These are phyloP conservation scores for Lordiphosa clarofinis DNA, from an alignment of 1,140 invertebrate genomes.

Conservation along the genomic window DNA sequence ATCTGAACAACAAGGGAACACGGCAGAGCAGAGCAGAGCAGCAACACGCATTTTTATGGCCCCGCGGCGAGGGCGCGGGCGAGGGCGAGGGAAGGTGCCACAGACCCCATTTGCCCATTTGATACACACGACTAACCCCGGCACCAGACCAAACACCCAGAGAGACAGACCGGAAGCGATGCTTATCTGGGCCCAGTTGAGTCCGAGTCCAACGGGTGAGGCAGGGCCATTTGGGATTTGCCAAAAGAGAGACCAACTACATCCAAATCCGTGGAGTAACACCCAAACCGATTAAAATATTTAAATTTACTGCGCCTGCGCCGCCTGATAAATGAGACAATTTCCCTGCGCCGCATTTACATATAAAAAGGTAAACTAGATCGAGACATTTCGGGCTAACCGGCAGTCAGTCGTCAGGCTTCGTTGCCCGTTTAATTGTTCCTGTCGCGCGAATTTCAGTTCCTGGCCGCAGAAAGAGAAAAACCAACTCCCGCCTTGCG, in stretches of 20 bases:
- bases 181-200: constrained; percentile 46
- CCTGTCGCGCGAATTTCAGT: constrained; percentile 69
- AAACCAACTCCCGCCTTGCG: constrained; percentile 27
- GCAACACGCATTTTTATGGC: constrained; percentile 64
- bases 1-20: constrained; percentile 6
- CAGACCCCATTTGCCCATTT: constrained; percentile 75
- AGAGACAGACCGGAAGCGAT: constrained; percentile 63
- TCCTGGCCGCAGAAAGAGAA: constrained; percentile 31
- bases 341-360: constrained; percentile 51
- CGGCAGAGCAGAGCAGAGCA: constrained; percentile 13
- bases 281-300: constrained; percentile 65
- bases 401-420: constrained; percentile 37
- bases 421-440: constrained; percentile 71
- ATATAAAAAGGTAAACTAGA: constrained; percentile 25
- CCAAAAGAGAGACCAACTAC: constrained; percentile 29
- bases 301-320: constrained; percentile 71
- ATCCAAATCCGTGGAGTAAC: too few species aligned
- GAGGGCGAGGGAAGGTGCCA: constrained; percentile 52
- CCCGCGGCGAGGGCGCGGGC: constrained; percentile 1
- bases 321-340: constrained; percentile 69
- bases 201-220: constrained; percentile 28
- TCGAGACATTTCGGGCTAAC: background rate
- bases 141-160: constrained; percentile 13
- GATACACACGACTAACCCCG: constrained; percentile 73
- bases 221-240: constrained; percentile 40